A percentile compares a stretch with the other conserved stretches of the same genome.
phyloP scores from a whole-genome alignment of 2,113 vertebrate genomes.

The Tamias sibiricus region DNA sequence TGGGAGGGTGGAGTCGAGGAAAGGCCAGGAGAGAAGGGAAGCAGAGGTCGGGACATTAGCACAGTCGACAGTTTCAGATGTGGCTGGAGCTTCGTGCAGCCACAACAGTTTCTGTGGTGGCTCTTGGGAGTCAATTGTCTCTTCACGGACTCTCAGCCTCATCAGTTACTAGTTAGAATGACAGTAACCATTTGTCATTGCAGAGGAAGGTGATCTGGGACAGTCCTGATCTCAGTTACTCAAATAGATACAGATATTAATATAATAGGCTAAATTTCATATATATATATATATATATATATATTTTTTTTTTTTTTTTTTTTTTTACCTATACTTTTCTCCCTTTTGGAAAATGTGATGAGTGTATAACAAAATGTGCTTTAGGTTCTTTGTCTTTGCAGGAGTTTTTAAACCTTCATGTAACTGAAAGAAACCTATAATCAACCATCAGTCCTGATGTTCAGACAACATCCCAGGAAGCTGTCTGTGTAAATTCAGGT shows the following conservation, averaged over 20 bases:
- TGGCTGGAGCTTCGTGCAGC: background rate
- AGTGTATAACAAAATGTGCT: background rate
- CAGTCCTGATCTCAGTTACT: background rate
- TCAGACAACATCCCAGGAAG: background rate
- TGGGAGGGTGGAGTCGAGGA: background rate
- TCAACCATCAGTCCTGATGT: background rate
- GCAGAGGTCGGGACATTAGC: background rate
- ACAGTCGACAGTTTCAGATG: background rate
- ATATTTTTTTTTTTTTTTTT: too few relatives aligned
- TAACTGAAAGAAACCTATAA: background rate
- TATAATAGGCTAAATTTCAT: background rate
- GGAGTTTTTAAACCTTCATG: background rate
- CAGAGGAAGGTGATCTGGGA: background rate
- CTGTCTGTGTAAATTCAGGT: background rate
- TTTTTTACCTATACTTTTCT: background rate
- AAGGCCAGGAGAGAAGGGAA: background rate
- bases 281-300: too few relatives aligned
- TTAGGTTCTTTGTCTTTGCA: background rate
- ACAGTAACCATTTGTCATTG: background rate
- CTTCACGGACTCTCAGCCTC: background rate
- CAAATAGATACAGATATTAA: background rate
- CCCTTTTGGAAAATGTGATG: background rate
- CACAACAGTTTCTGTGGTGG: background rate
- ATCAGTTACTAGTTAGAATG: background rate
- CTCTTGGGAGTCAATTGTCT: background rate